Evolutionary conservation across 1,140 invertebrate genomes (phyloP).

Genomic region (Zaprionus davidi): DNA sequence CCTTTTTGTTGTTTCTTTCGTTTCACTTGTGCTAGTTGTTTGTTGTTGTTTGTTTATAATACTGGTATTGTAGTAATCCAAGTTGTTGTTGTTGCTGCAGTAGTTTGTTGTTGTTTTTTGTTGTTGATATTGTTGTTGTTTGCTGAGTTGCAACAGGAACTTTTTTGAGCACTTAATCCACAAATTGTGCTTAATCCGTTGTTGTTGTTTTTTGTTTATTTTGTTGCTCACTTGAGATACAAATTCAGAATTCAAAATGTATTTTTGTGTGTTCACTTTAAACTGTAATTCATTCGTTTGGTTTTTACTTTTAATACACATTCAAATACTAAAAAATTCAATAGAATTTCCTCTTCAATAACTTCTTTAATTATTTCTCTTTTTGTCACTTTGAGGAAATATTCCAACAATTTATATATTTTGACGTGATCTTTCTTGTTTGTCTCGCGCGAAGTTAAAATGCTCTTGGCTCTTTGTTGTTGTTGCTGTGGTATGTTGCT

Average conservation of each 20-base stretch:
- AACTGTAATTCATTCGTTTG: slow-evolving; percentile 15
- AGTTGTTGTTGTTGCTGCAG: slow-evolving; percentile 60
- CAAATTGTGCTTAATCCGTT: slow-evolving; percentile 62
- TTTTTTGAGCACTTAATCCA: slow-evolving; percentile 77
- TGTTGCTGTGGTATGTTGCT: slow-evolving; percentile 29
- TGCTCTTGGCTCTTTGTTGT: slow-evolving; percentile 17
- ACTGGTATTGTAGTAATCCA: slow-evolving; percentile 73
- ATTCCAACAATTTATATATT: slow-evolving; percentile 11
- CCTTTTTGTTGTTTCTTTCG: slow-evolving; percentile 18
- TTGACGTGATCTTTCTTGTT: slow-evolving; percentile 29
- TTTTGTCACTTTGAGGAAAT: slow-evolving; percentile 1
- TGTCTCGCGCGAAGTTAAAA: slow-evolving; percentile 26
- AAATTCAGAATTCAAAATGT: slow-evolving; percentile 26
- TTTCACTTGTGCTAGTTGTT: slow-evolving; percentile 46
- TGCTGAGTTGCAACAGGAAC: slow-evolving; percentile 74
- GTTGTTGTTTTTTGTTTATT: slow-evolving; percentile 32
- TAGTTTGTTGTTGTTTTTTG: slow-evolving; percentile 43
- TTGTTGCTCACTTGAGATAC: slow-evolving; percentile 37
- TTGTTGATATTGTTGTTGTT: slow-evolving; percentile 50
- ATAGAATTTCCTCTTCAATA: neutral
- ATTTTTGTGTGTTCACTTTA: slow-evolving; percentile 20
- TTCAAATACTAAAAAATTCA: slow-evolving; percentile 40
- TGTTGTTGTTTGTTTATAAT: slow-evolving; percentile 51
- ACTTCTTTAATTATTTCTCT: neutral
- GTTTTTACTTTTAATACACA: slow-evolving; percentile 33